phyloP scores from a whole-genome alignment of 2,888 invertebrate species.

The Agelastica alni region DNA sequence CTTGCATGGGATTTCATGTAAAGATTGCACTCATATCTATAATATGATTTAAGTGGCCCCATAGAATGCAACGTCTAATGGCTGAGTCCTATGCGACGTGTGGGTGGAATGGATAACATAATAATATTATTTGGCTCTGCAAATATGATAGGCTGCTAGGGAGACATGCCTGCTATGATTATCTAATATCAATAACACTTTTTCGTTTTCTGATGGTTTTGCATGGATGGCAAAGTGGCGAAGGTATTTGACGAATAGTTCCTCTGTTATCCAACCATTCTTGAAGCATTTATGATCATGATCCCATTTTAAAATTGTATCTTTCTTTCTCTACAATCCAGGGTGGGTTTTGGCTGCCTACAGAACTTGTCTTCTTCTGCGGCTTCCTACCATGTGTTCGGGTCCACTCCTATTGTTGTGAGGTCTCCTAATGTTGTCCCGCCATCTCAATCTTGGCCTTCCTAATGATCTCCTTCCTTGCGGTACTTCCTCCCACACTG shows the following conservation, averaged over 20 bases:
- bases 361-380: no score
- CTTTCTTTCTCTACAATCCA: no score
- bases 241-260: slow-evolving; percentile 3
- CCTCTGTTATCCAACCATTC: slow-evolving; percentile 5
- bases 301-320: no score
- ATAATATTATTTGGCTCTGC: slow-evolving; percentile 3
- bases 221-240: not conserved
- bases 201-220: slow-evolving; percentile 8
- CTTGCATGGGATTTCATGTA: slow-evolving; percentile 6
- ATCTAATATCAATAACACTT: slow-evolving; percentile 6
- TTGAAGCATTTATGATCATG: no score
- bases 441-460: no score
- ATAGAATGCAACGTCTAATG: not conserved
- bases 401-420: no score
- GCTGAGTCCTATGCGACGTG: slow-evolving; percentile 5
- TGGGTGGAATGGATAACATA: slow-evolving; percentile 2
- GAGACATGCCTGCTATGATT: not conserved
- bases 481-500: no score
- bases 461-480: no score
- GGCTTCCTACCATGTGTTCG: no score
- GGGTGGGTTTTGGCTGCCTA: no score
- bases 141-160: slow-evolving; percentile 2
- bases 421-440: no score
- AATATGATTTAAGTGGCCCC: not conserved
- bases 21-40: slow-evolving; percentile 8